Evolutionary conservation across 2,797 vertebrate genomes (phyloP).

Genomic region (Florisuga fusca): DNA sequence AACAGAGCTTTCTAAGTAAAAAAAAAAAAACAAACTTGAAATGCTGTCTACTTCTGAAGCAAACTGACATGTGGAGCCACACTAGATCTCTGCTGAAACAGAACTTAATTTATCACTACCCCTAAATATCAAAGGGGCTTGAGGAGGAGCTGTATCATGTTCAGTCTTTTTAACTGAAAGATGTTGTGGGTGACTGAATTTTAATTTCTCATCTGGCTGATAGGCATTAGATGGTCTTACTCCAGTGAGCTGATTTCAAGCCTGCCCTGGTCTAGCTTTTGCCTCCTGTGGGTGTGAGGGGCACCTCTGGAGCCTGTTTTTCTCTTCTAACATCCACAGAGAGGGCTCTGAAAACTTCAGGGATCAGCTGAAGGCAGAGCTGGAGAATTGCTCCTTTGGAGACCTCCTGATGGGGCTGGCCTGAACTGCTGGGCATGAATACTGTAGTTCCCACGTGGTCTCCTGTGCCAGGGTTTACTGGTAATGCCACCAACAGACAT

Average conservation of each 20-base stretch:
- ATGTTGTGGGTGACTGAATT: neutral
- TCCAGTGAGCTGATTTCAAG: neutral
- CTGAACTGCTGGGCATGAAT: fast-evolving
- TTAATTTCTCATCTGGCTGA: neutral
- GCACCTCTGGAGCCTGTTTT: neutral
- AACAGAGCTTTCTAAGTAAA: constrained; percentile 55
- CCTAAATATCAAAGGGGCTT: constrained; percentile 19
- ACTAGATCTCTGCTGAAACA: constrained; percentile 20
- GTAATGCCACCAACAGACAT: fast-evolving
- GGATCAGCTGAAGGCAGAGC: neutral
- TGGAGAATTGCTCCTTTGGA: neutral
- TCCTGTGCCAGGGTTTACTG: fast-evolving
- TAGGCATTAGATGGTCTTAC: neutral
- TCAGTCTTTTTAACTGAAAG: neutral
- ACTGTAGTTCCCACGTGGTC: fast-evolving
- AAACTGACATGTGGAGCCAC: neutral
- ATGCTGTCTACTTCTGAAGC: constrained; percentile 25
- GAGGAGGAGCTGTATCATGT: neutral
- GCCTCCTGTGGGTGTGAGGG: neutral
- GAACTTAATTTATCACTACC: neutral
- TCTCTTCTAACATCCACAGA: neutral
- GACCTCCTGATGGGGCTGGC: neutral
- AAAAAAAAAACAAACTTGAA: neutral
- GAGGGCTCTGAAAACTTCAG: neutral
- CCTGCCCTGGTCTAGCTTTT: neutral